These are phyloP conservation scores for Lepidochrysops patricia DNA, from an alignment of 2,888 invertebrate genomes.

Conservation along the genomic window DNA sequence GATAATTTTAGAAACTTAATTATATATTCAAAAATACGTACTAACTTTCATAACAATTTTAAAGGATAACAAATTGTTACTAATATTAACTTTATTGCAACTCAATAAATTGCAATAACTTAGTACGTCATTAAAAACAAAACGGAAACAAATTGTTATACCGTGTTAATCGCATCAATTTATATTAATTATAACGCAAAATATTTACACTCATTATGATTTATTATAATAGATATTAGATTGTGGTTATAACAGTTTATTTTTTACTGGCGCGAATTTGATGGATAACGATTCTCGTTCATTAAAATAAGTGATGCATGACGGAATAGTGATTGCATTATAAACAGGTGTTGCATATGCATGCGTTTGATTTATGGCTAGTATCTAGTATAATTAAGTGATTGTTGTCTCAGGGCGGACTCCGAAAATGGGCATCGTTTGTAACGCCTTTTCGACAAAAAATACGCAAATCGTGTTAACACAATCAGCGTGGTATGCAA, in stretches of 20 bases:
- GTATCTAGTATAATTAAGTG: constrained; percentile 8
- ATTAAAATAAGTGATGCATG: neutral
- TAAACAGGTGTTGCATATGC: constrained; percentile 5
- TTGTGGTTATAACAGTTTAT: constrained; percentile 4
- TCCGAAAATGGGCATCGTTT: constrained; percentile 9
- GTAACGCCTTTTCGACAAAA: constrained; percentile 4
- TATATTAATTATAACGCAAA: neutral
- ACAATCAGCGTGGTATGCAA: neutral
- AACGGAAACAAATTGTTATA: neutral
- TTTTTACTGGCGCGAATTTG: constrained; percentile 3
- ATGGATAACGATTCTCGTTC: constrained; percentile 5
- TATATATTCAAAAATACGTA: no score
- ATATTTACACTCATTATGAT: neutral
- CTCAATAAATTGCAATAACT: neutral
- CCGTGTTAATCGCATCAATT: neutral
- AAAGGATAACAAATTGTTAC: no score
- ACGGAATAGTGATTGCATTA: constrained; percentile 3
- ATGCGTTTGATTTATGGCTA: neutral
- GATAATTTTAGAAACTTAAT: no score
- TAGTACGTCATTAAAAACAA: neutral
- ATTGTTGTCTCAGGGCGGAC: constrained; percentile 7
- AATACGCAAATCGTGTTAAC: neutral
- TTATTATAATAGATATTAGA: neutral
- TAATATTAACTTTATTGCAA: no score
- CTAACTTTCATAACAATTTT: no score